Base-by-base conservation (phyloP, 1,140 invertebrate species). In the Cydia strobilella region DNA sequence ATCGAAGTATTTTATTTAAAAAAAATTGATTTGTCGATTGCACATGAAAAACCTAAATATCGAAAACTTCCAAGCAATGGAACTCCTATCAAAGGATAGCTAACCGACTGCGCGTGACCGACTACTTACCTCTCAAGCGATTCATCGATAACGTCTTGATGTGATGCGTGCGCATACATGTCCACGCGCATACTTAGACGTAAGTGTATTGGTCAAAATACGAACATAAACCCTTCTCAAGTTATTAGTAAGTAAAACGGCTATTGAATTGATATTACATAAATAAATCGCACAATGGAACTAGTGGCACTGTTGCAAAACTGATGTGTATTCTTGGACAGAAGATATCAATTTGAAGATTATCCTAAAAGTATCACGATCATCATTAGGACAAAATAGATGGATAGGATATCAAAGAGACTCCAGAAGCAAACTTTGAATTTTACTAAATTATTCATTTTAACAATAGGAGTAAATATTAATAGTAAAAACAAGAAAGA, bases 111-210 rank as follows among this genome's bases (percentile, higher is more conserved):
- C 27, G 65, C 65, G 65, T 69, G 65, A 69, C 65, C n/a, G 31
- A 12, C 31, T 31, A 35, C 65, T 69, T 69, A 69, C 65, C 65
- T 27, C 31, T 12, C 65, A 42, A 35, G 27, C 35, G 65, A 39
- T 69, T 35, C 15, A 23, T 31, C 63, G 63, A 65, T 65, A 65
- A 27, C 23, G 20, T 65, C 63, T 27, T 65, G 23, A 65, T 65
- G 27, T 65, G 63, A 65, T 31, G 27, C 15, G 5, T 51, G n/a
- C n/a, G 27, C 42, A 45, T 15, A 45, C 48, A 18, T 69, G 65
- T n/a, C 65, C 15, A 69, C n/a, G 54, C 54, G 54, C 54, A 59
- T 23, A 59, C 15, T 18, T 23, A 59, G 18, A 20, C 54, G 18
- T 59, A 59, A 20, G 54, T 59, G 54, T n/a, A 10, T 59, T 20